phyloP scores from a whole-genome alignment of 1,140 invertebrate species.

The Eupristina koningsbergeri region DNA sequence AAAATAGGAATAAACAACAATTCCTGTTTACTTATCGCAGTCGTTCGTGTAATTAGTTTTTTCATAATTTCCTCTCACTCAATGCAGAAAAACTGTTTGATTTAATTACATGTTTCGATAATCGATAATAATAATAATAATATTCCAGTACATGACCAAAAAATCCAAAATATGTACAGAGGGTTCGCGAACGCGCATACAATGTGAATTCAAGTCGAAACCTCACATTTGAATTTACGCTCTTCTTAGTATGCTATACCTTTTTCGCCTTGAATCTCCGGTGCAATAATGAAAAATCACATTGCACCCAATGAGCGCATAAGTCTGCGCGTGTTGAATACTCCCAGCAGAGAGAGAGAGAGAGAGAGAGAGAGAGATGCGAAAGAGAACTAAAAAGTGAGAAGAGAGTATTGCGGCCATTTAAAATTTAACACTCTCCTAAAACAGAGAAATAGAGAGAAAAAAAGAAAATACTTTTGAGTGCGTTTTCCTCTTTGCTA shows the following conservation, averaged over 20 bases:
- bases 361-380: background rate
- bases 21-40: too few species aligned
- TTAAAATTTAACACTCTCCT: constrained; percentile 28
- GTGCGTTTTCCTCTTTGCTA: constrained; percentile 1
- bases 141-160: too few species aligned
- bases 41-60: too few species aligned
- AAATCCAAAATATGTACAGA: constrained; percentile 40
- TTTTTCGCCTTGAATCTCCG: background rate
- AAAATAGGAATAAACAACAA: too few species aligned
- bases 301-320: background rate
- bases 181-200: background rate
- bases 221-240: background rate
- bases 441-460: constrained; percentile 7
- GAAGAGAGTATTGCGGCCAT: constrained; percentile 3
- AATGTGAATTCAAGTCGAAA: background rate
- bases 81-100: too few species aligned
- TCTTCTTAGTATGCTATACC: background rate
- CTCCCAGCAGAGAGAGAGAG: too few species aligned
- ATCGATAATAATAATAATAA: background rate
- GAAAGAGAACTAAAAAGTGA: constrained; percentile 33
- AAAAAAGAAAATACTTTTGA: background rate
- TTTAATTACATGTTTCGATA: background rate
- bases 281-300: background rate
- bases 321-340: background rate
- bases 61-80: too few species aligned